phyloP scores from a whole-genome alignment of 2,888 invertebrate genomes.

The Drosophila fulvimacula region DNA sequence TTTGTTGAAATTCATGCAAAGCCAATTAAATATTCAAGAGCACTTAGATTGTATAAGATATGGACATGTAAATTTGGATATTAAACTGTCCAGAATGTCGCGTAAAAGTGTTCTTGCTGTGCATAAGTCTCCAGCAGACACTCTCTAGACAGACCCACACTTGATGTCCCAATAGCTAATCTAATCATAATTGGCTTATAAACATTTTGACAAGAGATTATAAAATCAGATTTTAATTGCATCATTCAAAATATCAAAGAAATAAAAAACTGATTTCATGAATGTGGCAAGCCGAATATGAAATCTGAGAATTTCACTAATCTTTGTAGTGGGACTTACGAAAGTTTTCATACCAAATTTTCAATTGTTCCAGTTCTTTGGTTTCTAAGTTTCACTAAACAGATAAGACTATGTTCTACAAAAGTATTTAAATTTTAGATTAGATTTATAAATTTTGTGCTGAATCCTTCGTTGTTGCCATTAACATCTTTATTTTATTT shows the following conservation, averaged over 20 bases:
- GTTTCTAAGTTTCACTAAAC: neutral
- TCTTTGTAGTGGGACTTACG: neutral
- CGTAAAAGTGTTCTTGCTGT: neutral
- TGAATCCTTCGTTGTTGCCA: too few relatives aligned
- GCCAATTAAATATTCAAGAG: conserved; percentile 18
- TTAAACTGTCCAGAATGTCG: neutral
- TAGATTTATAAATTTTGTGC: too few relatives aligned
- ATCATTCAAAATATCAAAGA: neutral
- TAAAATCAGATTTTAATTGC: conserved; percentile 1
- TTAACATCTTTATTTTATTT: too few relatives aligned
- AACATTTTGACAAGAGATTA: neutral
- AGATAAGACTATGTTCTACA: neutral
- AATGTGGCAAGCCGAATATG: neutral
- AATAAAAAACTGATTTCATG: neutral
- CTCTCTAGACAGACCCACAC: neutral
- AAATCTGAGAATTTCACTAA: neutral
- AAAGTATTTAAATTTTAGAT: too few relatives aligned
- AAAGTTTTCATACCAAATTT: neutral
- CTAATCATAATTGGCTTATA: conserved; percentile 3
- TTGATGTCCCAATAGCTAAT: neutral
- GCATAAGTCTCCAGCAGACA: neutral
- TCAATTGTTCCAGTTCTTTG: neutral
- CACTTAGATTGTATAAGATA: conserved; percentile 27
- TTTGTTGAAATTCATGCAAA: conserved; percentile 20
- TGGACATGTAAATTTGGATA: conserved; percentile 19